These are phyloP conservation scores for Sialia sialis DNA, from an alignment of 2,113 vertebrate genomes.

Conservation along the genomic window DNA sequence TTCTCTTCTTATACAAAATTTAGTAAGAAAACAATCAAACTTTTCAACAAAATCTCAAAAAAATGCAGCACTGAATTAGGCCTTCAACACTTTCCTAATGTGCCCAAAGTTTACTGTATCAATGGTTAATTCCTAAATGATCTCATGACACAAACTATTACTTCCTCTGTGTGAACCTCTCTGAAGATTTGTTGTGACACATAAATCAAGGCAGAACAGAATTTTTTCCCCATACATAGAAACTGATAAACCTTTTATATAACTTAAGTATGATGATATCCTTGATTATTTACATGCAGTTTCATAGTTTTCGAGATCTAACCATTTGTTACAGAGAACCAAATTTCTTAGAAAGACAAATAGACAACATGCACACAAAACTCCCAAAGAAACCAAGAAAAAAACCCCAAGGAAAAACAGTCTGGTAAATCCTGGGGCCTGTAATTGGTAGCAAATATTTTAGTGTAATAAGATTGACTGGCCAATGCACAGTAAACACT, in stretches of 20 bases:
- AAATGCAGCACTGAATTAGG: neutral
- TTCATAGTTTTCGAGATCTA: neutral
- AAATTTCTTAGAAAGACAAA: neutral
- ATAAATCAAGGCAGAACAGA: neutral
- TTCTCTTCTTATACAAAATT: neutral
- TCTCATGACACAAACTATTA: neutral
- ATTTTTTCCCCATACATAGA: neutral
- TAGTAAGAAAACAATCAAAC: neutral
- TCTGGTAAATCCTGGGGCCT: neutral
- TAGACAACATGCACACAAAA: neutral
- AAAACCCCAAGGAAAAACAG: accelerated
- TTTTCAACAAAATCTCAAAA: neutral
- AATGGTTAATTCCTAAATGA: neutral
- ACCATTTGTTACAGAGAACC: neutral
- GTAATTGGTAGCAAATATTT: neutral
- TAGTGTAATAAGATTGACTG: neutral
- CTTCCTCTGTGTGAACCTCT: neutral
- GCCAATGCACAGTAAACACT: neutral
- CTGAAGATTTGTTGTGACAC: neutral
- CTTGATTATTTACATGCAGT: neutral
- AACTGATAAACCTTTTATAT: neutral
- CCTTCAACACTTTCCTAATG: neutral
- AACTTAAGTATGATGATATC: neutral
- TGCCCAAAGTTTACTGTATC: neutral
- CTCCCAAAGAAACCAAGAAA: neutral